Percentiles rank a stretch among this genome's conserved stretches.
These are phyloP conservation scores for Addax nasomaculatus DNA, from an alignment of 2,113 vertebrate genomes.

Conservation along the genomic window DNA sequence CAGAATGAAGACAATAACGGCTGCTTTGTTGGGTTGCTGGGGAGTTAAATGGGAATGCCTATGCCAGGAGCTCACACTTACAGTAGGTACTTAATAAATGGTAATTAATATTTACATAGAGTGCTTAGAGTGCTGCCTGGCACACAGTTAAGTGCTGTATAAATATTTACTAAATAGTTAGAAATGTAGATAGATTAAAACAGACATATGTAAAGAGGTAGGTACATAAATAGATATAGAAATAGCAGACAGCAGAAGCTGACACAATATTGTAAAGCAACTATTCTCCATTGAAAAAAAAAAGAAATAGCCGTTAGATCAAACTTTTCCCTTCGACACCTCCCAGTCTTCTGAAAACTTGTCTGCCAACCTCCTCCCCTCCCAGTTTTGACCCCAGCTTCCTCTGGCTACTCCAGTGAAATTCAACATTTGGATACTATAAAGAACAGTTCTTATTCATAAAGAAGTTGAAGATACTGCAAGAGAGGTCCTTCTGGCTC, in stretches of 20 bases:
- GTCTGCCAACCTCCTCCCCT: neutral
- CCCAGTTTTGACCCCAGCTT: neutral
- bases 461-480: neutral
- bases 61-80: neutral
- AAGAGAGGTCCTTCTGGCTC: neutral
- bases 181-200: neutral
- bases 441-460: neutral
- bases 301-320: neutral
- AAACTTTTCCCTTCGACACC: neutral
- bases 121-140: neutral
- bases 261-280: neutral
- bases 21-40: neutral
- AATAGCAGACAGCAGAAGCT: neutral
- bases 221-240: neutral
- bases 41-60: neutral
- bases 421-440: neutral
- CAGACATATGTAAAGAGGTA: neutral
- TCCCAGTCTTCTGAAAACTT: neutral
- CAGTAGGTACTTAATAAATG: neutral
- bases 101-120: neutral
- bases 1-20: neutral
- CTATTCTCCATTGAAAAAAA: neutral
- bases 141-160: neutral
- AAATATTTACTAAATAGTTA: constrained; percentile 1
- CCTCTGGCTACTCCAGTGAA: neutral